Evolutionary conservation across 2,888 invertebrate species (phyloP).

Genomic region (Ephialtes manifestator): DNA sequence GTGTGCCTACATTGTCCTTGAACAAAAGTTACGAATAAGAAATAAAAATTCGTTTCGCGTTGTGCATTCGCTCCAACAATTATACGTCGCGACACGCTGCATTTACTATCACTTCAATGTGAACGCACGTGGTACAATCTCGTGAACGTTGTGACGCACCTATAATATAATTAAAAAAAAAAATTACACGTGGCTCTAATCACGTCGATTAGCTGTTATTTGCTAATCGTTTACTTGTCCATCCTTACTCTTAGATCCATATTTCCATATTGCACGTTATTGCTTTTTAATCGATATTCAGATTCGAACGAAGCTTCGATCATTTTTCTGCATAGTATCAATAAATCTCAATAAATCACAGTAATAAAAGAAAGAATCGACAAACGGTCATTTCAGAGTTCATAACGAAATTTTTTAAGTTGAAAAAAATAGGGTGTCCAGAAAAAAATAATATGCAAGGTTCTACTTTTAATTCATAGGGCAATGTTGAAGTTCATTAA

Average conservation of each 20-base stretch:
- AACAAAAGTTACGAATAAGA: constrained; percentile 20
- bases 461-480: too few species aligned
- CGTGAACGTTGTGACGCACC: background rate
- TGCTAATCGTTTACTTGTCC: background rate
- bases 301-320: too few species aligned
- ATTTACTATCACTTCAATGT: background rate
- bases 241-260: background rate
- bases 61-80: constrained; percentile 1
- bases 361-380: too few species aligned
- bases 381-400: too few species aligned
- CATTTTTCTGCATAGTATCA: too few species aligned
- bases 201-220: background rate
- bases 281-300: background rate
- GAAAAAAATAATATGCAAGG: too few species aligned
- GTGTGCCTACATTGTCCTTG: constrained; percentile 17
- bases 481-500: too few species aligned
- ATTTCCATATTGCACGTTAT: background rate
- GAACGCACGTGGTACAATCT: background rate
- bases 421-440: too few species aligned
- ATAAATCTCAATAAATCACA: too few species aligned
- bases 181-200: background rate
- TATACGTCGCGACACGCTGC: background rate
- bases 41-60: constrained; percentile 13
- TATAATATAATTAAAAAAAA: background rate
- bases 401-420: too few species aligned